Conservation (phyloP, 2,888 invertebrate genomes). For the Phalera bucephala region DNA sequence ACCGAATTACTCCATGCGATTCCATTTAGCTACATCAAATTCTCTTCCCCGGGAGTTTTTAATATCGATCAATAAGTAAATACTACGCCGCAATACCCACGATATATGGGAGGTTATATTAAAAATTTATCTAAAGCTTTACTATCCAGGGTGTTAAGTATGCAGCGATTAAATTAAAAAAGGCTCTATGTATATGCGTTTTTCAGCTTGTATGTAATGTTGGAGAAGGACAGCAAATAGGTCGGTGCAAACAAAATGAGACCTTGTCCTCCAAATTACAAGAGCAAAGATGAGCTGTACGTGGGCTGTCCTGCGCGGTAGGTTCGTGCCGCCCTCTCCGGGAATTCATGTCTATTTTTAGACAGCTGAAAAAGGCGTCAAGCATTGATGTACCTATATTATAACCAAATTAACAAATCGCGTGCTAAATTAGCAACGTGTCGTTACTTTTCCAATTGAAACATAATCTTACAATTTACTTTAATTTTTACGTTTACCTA, state of each 20-base stretch:
- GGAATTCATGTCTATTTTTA: conserved; percentile 46
- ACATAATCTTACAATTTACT: too few relatives aligned
- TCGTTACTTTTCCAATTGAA: too few relatives aligned
- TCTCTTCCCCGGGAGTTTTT: conserved; percentile 5
- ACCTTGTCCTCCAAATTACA: conserved; percentile 17
- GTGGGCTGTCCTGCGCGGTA: conserved; percentile 21
- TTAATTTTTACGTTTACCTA: too few relatives aligned
- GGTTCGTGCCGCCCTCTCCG: conserved; percentile 23
- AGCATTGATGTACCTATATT: too few relatives aligned
- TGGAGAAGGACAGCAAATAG: conserved; percentile 12
- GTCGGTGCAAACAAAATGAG: conserved; percentile 14
- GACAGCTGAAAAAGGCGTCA: conserved; percentile 45
- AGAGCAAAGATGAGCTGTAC: conserved; percentile 16
- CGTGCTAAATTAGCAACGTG: too few relatives aligned
- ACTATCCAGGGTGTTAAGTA: not conserved
- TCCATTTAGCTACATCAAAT: conserved; percentile 3
- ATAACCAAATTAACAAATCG: too few relatives aligned
- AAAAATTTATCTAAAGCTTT: not conserved
- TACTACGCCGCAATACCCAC: conserved; percentile 2
- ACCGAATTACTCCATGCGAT: conserved; percentile 4
- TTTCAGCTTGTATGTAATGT: conserved; percentile 10
- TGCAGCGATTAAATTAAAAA: not conserved
- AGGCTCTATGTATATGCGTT: conserved; percentile 10
- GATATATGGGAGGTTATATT: not conserved
- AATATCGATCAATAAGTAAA: conserved; percentile 14